Percentiles rank a stretch among this genome's conserved stretches.
phyloP scores from a whole-genome alignment of 2,888 invertebrate species.

The Eugnorisma glareosa region DNA sequence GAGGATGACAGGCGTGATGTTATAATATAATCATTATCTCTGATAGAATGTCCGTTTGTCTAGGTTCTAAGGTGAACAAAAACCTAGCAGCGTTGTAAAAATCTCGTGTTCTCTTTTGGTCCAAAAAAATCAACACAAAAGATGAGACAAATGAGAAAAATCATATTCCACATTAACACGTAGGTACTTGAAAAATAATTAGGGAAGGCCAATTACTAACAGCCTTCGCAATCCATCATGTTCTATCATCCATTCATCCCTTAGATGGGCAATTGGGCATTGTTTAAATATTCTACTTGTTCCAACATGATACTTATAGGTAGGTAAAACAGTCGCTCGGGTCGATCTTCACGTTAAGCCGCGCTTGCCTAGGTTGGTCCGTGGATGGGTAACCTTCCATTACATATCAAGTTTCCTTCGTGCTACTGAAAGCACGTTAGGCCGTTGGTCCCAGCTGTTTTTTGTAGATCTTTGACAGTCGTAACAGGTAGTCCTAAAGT shows the following conservation, averaged over 20 bases:
- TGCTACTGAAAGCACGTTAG: background rate
- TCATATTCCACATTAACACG: background rate
- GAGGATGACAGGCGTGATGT: too few relatives aligned
- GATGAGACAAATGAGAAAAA: background rate
- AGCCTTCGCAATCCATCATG: conserved; percentile 50
- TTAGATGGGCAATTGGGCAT: conserved; percentile 32
- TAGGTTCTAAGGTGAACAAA: background rate
- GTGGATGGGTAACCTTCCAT: background rate
- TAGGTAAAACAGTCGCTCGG: background rate
- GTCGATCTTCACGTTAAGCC: background rate
- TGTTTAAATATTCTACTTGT: conserved; percentile 25
- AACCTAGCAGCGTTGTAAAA: background rate
- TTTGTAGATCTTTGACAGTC: background rate
- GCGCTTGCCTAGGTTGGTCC: background rate
- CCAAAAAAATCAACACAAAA: background rate
- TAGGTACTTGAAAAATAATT: conserved; percentile 40
- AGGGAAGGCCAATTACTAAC: conserved; percentile 51
- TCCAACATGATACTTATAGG: conserved; percentile 5
- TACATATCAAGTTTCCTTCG: background rate
- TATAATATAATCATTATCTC: too few relatives aligned
- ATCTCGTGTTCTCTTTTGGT: background rate
- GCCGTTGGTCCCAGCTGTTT: background rate
- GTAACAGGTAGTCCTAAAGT: too few relatives aligned
- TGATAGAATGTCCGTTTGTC: background rate
- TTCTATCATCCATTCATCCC: conserved; percentile 35